Base-by-base conservation (phyloP, 2,888 invertebrate species). In the Acanthopleura granulata region DNA sequence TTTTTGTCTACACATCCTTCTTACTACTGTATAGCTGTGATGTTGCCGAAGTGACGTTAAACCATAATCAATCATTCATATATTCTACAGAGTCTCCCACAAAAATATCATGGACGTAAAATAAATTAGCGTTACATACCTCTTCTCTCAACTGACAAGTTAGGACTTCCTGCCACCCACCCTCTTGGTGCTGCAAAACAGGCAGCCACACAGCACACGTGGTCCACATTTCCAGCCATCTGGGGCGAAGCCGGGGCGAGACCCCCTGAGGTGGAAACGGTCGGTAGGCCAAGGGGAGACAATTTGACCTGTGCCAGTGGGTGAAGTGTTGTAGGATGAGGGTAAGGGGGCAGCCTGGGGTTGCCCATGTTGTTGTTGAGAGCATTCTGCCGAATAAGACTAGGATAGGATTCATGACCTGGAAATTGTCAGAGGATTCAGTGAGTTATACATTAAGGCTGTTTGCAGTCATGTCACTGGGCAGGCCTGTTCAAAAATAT, bases 321-420 rank as follows among this genome's bases (percentile, higher is more conserved):
- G 83, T 93, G 92, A 62, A 95, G 92, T 29, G 94, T 93, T 27
- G 94, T 93, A 18, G 98, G 97, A 87, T 95, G 94, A 16, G 97
- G 96, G 92, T 95, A 97, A 11, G 97, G 97, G 72, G 97, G 96
- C 89, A 97, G 92, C 50, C 97, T 94, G 16, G 97, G 96, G 92
- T 98, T 98, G 74, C 90, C 89, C 82, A 89, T 89, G 81, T 88
- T 88, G 75, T 81, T 81, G 80, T 87, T 87, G 40, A 89, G 75
- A 14, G 86, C 86, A 75, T 88, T 89, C 75, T 88, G 88, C 51
- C 86, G 85, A 49, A 88, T 83, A 62, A 88, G 80, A 30, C 81
- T 84, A 18, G 87, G 86, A 75, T 86, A 86, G 74, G 80, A 79
- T 77, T 88, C 88, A n/a, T 85, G 86, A 49, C 85, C 85, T 83